These are phyloP conservation scores for Menura novaehollandiae DNA, from an alignment of 2,113 vertebrate species.

Conservation along the genomic window DNA sequence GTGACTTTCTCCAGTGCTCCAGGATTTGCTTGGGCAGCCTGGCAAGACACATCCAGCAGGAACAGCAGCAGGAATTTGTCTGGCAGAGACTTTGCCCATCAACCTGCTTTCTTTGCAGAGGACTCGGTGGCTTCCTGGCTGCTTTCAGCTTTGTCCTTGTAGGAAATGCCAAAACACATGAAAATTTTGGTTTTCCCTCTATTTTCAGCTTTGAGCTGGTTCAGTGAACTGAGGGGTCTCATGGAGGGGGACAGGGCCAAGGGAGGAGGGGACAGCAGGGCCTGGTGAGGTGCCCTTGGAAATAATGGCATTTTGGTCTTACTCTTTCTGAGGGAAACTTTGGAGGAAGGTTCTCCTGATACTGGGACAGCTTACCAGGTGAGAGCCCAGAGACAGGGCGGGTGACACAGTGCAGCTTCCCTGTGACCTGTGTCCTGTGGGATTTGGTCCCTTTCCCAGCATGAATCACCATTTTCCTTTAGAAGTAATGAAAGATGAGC, in stretches of 20 bases:
- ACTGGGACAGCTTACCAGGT: neutral
- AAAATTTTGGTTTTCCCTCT: neutral
- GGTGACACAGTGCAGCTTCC: neutral
- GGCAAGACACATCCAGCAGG: neutral
- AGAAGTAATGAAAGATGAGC: neutral
- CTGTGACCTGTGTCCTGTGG: neutral
- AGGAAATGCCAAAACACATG: neutral
- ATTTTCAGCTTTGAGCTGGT: neutral
- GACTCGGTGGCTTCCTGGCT: neutral
- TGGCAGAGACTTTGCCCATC: neutral
- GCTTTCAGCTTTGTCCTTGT: neutral
- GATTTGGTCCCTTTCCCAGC: neutral
- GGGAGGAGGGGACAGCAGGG: neutral
- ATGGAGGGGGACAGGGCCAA: neutral
- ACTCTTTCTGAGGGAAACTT: neutral
- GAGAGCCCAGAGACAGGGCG: neutral
- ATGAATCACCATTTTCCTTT: neutral
- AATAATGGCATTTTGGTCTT: neutral
- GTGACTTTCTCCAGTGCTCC: neutral
- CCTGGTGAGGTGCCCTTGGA: neutral
- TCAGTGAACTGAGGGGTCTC: neutral
- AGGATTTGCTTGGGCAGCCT: neutral
- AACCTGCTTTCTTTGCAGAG: neutral
- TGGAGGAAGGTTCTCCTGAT: neutral
- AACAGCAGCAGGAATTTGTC: neutral